Evolutionary conservation across 2,888 invertebrate species (phyloP).

Genomic region (Phengaris arion): DNA sequence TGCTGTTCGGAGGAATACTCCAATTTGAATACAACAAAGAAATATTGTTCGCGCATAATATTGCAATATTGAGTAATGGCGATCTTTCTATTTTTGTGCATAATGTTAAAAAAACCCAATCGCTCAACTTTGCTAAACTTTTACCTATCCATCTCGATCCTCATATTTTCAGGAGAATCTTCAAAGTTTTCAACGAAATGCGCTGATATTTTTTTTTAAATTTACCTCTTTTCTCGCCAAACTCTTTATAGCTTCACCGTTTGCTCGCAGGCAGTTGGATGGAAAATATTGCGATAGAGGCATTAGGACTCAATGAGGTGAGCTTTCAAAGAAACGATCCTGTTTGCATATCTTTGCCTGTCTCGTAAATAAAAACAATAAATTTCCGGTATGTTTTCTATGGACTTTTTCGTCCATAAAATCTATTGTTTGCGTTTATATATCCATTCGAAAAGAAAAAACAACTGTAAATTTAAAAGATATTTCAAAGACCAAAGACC

Average conservation of each 20-base stretch:
- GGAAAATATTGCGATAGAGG: slow-evolving; percentile 28
- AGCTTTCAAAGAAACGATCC: slow-evolving; percentile 35
- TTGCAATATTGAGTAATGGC: not conserved
- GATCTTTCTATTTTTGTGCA: too few species aligned
- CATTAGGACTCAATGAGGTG: slow-evolving; percentile 34
- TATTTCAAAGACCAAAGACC: too few species aligned
- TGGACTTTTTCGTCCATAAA: not conserved
- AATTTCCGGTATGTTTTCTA: slow-evolving; percentile 3
- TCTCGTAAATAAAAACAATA: slow-evolving; percentile 24
- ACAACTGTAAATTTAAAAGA: not conserved
- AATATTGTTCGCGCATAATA: slow-evolving; percentile 8
- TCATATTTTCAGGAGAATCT: not conserved
- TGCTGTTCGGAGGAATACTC: slow-evolving; percentile 26
- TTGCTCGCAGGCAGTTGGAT: slow-evolving; percentile 7
- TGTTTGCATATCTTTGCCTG: slow-evolving; percentile 38
- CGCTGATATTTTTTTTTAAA: slow-evolving; percentile 13
- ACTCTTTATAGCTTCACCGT: slow-evolving; percentile 30
- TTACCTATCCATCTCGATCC: not conserved
- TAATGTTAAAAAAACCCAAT: too few species aligned
- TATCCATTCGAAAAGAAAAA: not conserved
- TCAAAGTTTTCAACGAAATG: not conserved
- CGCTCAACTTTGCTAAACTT: not conserved
- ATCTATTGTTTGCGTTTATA: not conserved
- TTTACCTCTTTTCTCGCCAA: slow-evolving; percentile 6
- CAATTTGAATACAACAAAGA: slow-evolving; percentile 21